A percentile compares a stretch with the other conserved stretches of the same genome.
These are phyloP conservation scores for Onychomys arenicola DNA, from an alignment of 2,797 vertebrate genomes.

Conservation along the genomic window DNA sequence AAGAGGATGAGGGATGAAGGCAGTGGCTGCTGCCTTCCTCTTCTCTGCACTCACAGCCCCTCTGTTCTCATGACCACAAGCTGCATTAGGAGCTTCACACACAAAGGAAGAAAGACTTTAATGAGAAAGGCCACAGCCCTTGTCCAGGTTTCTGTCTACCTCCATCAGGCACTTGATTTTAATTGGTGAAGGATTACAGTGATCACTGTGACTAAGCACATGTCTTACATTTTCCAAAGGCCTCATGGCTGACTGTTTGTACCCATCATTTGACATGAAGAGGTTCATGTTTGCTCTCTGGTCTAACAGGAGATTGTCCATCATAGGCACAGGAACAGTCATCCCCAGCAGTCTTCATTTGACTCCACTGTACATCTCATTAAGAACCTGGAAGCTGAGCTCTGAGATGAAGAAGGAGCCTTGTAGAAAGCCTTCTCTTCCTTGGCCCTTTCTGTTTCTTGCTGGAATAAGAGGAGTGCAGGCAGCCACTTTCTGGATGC, in stretches of 20 bases:
- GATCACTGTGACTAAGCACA: conserved; percentile 55
- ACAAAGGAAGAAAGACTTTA: neutral
- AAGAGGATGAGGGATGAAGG: neutral
- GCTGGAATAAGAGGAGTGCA: neutral
- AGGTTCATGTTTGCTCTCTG: conserved; percentile 40
- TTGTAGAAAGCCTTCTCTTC: conserved; percentile 10
- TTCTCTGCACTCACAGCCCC: neutral
- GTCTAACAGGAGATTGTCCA: conserved; percentile 36
- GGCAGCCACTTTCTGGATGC: neutral
- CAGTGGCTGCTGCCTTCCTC: neutral
- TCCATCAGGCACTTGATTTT: conserved; percentile 47
- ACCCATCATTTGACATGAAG: conserved; percentile 47
- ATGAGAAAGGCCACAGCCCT: neutral
- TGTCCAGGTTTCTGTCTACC: neutral
- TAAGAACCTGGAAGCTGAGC: neutral
- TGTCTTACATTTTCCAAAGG: conserved; percentile 61
- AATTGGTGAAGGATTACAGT: conserved; percentile 30
- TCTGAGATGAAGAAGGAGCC: conserved; percentile 24
- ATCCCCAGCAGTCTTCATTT: neutral
- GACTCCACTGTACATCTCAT: neutral
- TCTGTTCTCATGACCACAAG: neutral
- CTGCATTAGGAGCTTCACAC: neutral
- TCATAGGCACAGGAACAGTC: neutral
- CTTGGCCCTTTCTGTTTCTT: neutral
- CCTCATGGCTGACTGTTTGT: neutral